A percentile compares a stretch with the other conserved stretches of the same genome.
Evolutionary conservation across 2,113 vertebrate genomes (phyloP).

Genomic region (Myocastor coypus): DNA sequence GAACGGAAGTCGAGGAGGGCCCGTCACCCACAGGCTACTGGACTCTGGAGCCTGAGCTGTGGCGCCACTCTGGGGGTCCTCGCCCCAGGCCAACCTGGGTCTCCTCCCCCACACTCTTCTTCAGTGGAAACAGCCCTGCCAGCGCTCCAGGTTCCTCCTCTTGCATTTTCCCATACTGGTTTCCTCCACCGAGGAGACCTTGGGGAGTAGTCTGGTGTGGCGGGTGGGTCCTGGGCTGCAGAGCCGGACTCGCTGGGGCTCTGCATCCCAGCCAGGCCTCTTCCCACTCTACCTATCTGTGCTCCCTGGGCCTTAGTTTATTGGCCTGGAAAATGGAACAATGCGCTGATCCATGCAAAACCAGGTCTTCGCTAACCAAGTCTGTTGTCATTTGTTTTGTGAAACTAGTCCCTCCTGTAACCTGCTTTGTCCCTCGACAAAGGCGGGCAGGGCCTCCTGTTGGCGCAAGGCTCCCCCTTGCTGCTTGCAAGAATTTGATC

Average conservation of each 20-base stretch:
- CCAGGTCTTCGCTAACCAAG: background rate
- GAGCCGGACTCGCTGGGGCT: too few species aligned
- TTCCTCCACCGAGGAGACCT: background rate
- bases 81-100: background rate
- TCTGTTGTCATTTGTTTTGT: background rate
- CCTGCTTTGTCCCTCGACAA: background rate
- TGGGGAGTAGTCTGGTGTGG: accelerated
- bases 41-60: background rate
- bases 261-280: background rate
- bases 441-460: too few species aligned
- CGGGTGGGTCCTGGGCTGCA: background rate
- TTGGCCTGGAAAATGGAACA: background rate
- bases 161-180: accelerated
- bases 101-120: background rate
- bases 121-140: background rate
- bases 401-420: background rate
- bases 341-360: background rate
- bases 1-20: background rate
- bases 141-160: accelerated
- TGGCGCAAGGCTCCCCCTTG: background rate
- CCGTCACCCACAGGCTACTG: background rate
- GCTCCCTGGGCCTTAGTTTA: background rate
- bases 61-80: background rate
- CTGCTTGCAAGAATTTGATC: background rate
- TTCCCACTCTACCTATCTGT: background rate